Conservation (phyloP, 2,113 vertebrate genomes). For the Lophius piscatorius region DNA sequence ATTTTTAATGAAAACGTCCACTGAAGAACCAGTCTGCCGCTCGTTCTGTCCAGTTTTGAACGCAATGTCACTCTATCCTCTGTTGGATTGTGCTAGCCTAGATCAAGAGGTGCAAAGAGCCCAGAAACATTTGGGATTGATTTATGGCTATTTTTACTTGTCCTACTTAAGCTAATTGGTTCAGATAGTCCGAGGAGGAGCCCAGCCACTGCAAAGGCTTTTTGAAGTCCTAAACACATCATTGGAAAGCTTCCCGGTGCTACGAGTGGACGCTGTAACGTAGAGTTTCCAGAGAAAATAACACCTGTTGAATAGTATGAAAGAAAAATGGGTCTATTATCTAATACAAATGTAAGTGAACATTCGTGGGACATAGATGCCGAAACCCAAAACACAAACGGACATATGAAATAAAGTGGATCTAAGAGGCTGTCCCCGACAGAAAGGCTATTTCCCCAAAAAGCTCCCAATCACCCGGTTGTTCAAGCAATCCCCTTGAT, state of each 20-base stretch:
- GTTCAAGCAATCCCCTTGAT: too few species aligned
- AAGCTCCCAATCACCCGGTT: too few species aligned
- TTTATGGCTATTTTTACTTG: conserved; percentile 82
- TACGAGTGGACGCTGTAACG: conserved; percentile 28
- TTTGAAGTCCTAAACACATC: conserved; percentile 46
- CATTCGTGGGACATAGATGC: too few species aligned
- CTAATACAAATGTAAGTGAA: too few species aligned
- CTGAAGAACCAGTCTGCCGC: conserved; percentile 46
- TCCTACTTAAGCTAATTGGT: conserved; percentile 81
- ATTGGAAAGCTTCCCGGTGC: conserved; percentile 34
- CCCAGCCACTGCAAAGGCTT: conserved; percentile 47
- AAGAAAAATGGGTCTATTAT: conserved; percentile 4
- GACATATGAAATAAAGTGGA: too few species aligned
- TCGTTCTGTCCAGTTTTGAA: conserved; percentile 45
- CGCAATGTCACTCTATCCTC: conserved; percentile 63
- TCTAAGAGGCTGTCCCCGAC: too few species aligned
- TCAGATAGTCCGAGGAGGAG: conserved; percentile 62
- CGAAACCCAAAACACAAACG: too few species aligned
- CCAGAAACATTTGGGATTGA: conserved; percentile 79
- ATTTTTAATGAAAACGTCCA: conserved; percentile 52
- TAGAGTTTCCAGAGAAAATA: conserved; percentile 18
- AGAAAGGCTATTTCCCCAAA: too few species aligned
- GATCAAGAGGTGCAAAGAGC: conserved; percentile 73
- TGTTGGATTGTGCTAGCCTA: conserved; percentile 72
- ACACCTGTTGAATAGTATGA: conserved; percentile 18